A percentile compares a stretch with the other conserved stretches of the same genome.
Conservation (phyloP, 2,797 vertebrate genomes). For the Borostomias antarcticus region DNA sequence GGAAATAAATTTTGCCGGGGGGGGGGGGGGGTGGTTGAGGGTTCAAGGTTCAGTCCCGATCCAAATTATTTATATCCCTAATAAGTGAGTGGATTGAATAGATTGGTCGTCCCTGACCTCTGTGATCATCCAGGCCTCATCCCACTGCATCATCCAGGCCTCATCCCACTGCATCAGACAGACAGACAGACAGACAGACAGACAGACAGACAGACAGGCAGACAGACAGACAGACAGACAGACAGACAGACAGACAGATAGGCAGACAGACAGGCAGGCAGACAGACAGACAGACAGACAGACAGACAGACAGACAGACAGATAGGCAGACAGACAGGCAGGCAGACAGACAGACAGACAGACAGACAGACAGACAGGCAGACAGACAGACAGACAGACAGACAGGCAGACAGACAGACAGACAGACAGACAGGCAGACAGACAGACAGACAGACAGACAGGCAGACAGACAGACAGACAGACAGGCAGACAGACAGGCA, state of each 20-base stretch:
- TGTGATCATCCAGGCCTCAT: constrained; percentile 79
- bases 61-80: constrained; percentile 95
- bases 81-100: constrained; percentile 90
- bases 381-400: constrained; percentile 13
- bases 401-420: neutral
- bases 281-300: neutral
- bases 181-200: constrained; percentile 54
- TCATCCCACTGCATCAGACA: constrained; percentile 73
- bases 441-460: neutral
- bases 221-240: neutral
- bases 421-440: neutral
- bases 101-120: constrained; percentile 87
- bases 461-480: neutral
- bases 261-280: neutral
- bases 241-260: neutral
- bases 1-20: constrained; percentile 79
- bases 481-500: constrained; percentile 55
- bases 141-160: constrained; percentile 79
- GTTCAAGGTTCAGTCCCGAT: constrained; percentile 88
- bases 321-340: neutral
- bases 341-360: neutral
- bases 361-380: constrained; percentile 58
- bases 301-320: neutral
- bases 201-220: neutral
- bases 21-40: constrained; percentile 87